phyloP scores from a whole-genome alignment of 2,113 vertebrate species.

The Bufo gargarizans region DNA sequence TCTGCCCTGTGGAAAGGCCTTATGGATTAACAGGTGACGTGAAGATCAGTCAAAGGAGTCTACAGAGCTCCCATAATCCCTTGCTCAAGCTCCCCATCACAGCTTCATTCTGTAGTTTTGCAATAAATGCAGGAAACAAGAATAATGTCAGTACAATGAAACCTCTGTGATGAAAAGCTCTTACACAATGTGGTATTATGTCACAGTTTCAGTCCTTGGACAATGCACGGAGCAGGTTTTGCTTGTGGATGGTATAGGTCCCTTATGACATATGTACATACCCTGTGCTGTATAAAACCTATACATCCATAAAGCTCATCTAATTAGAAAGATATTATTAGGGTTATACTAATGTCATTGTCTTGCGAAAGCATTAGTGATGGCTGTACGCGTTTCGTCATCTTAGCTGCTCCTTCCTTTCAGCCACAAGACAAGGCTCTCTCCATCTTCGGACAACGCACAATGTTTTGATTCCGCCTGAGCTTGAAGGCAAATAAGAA shows the following conservation, averaged over 20 bases:
- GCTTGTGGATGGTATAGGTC: not conserved
- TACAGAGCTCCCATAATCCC: not conserved
- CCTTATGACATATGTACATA: not conserved
- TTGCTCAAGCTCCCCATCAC: not conserved
- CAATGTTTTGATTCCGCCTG: conserved; percentile 14
- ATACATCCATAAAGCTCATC: not conserved
- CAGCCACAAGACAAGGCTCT: not conserved
- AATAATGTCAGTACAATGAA: too few relatives aligned
- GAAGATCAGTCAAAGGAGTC: not conserved
- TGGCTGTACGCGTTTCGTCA: not conserved
- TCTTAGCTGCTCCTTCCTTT: not conserved
- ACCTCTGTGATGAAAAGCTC: not conserved
- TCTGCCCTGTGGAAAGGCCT: not conserved
- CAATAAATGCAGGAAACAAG: not conserved
- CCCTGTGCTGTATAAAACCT: not conserved
- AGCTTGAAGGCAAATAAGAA: conserved; percentile 36
- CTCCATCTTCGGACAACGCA: conserved; percentile 13
- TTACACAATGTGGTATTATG: not conserved
- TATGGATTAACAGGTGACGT: not conserved
- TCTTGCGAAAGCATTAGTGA: not conserved
- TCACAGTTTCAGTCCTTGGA: not conserved
- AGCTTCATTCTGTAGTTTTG: not conserved
- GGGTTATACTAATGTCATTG: not conserved
- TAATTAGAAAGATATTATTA: not conserved
- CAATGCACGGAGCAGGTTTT: not conserved